Conservation (phyloP, 2,888 invertebrate species). For the Hartigia nigra region DNA sequence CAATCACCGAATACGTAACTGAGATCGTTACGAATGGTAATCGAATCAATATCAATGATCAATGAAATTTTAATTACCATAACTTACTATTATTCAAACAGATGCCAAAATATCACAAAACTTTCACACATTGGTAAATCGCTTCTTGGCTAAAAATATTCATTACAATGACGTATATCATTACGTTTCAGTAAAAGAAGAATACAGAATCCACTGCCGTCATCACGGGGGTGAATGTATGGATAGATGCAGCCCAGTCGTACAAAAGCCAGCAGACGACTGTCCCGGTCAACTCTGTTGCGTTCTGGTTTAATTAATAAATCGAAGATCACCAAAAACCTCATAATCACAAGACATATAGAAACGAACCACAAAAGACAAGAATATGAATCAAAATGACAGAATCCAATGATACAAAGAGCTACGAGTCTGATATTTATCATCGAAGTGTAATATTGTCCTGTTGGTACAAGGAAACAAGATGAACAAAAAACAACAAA, state of each 20-base stretch:
- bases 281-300: conserved; percentile 37
- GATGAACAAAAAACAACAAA: background rate
- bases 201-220: conserved; percentile 36
- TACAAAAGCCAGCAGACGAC: conserved; percentile 21
- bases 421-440: background rate
- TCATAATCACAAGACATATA: background rate
- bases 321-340: background rate
- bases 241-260: conserved; percentile 21
- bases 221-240: conserved; percentile 49
- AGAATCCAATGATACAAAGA: background rate
- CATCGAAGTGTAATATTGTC: background rate
- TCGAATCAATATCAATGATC: background rate
- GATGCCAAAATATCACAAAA: background rate
- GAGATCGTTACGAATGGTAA: background rate
- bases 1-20: too few species aligned
- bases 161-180: background rate
- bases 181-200: conserved; percentile 38
- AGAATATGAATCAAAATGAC: background rate
- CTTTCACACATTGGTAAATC: background rate
- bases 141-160: background rate
- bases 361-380: background rate
- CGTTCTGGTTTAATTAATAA: conserved; percentile 33
- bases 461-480: background rate
- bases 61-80: background rate
- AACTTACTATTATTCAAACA: background rate